A percentile compares a stretch with the other conserved stretches of the same genome.
Evolutionary conservation across 2,113 vertebrate genomes (phyloP).

Genomic region (Laticauda laticaudata): DNA sequence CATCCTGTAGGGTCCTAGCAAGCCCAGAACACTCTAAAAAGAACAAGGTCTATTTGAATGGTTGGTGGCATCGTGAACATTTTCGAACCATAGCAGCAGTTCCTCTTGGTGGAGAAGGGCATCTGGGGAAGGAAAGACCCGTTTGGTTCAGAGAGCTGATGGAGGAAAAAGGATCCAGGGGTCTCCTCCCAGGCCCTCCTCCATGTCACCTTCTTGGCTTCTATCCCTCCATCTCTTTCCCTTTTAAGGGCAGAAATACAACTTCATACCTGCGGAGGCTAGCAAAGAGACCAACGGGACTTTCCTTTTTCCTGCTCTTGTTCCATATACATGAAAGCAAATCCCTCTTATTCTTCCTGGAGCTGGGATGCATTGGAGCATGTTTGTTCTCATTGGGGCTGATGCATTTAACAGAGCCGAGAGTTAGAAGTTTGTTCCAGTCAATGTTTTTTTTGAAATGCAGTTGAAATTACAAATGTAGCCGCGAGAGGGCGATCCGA

Average conservation of each 20-base stretch:
- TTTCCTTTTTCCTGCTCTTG: not conserved
- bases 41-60: not conserved
- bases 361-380: not conserved
- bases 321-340: not conserved
- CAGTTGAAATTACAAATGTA: not conserved
- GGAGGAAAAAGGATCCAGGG: not conserved
- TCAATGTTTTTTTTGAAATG: not conserved
- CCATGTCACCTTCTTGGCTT: not conserved
- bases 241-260: not conserved
- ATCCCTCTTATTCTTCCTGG: not conserved
- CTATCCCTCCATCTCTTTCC: not conserved
- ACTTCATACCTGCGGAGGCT: not conserved
- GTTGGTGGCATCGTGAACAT: not conserved
- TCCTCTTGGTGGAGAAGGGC: not conserved
- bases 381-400: not conserved
- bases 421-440: not conserved
- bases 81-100: not conserved
- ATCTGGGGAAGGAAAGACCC: not conserved
- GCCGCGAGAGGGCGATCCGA: slow-evolving; percentile 6
- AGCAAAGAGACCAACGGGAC: not conserved
- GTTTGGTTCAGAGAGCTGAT: not conserved
- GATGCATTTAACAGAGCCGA: not conserved
- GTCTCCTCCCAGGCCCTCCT: not conserved
- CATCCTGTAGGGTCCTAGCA: not conserved
- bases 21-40: not conserved